Conservation (phyloP, 2,113 vertebrate species). For the Dolichallabes microphthalmus region DNA sequence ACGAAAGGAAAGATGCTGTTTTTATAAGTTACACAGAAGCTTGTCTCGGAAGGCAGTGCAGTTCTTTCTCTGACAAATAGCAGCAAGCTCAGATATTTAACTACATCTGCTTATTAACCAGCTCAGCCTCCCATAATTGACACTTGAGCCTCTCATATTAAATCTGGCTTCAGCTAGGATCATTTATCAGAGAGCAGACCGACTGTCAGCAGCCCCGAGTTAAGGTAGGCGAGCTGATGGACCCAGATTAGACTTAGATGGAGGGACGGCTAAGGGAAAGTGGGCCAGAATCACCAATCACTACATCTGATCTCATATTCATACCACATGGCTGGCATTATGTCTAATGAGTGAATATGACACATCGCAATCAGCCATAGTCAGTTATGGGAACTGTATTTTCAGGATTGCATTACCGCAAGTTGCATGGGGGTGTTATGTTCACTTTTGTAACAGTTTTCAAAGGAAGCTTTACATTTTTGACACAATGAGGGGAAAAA, state of each 20-base stretch:
- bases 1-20: slow-evolving; percentile 98
- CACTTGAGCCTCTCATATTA: slow-evolving; percentile 99
- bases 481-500: slow-evolving; percentile 20
- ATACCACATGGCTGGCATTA: slow-evolving; percentile 89
- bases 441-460: slow-evolving; percentile 21
- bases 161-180: slow-evolving; percentile 93
- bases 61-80: slow-evolving; percentile 94
- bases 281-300: slow-evolving; percentile 82
- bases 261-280: slow-evolving; percentile 81
- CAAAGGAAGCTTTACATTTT: slow-evolving; percentile 17
- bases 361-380: slow-evolving; percentile 33
- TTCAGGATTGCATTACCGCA: slow-evolving; percentile 33
- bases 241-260: slow-evolving; percentile 96
- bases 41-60: slow-evolving; percentile 90
- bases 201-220: slow-evolving; percentile 90
- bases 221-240: slow-evolving; percentile 96
- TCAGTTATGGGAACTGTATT: slow-evolving; percentile 11
- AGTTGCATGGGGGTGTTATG: not conserved
- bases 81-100: slow-evolving; percentile 99
- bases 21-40: slow-evolving; percentile 95
- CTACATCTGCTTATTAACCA: slow-evolving; percentile 99
- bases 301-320: slow-evolving; percentile 88
- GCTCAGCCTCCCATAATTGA: slow-evolving; percentile 99
- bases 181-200: slow-evolving; percentile 95
- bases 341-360: slow-evolving; percentile 75